Percentiles rank a stretch among this genome's conserved stretches.
Evolutionary conservation across 2,113 vertebrate species (phyloP).

Genomic region (Geococcyx californianus): DNA sequence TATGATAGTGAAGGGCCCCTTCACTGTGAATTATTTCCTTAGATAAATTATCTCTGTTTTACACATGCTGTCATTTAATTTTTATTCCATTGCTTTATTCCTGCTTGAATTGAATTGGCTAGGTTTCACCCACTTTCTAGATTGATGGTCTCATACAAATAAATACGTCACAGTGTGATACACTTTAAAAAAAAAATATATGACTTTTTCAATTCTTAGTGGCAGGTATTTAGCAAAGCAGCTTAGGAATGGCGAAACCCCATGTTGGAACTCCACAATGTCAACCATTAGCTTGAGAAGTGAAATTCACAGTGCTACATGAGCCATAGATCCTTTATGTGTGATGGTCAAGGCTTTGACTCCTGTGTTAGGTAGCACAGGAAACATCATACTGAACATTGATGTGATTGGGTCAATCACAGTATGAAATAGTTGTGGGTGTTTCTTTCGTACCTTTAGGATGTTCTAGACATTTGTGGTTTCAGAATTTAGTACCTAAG

Average conservation of each 20-base stretch:
- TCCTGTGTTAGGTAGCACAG: not conserved
- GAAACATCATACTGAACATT: not conserved
- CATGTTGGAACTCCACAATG: not conserved
- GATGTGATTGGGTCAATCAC: not conserved
- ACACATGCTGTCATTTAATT: not conserved
- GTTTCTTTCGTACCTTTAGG: not conserved
- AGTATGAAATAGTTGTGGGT: not conserved
- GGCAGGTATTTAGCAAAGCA: not conserved
- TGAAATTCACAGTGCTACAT: not conserved
- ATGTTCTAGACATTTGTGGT: not conserved
- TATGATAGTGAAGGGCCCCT: not conserved
- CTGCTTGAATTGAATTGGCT: not conserved
- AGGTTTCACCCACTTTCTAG: not conserved
- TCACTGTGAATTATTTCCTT: not conserved
- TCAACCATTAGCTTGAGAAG: not conserved
- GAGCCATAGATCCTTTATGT: not conserved
- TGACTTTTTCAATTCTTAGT: not conserved
- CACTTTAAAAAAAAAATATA: not conserved
- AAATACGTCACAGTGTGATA: not conserved
- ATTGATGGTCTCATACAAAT: not conserved
- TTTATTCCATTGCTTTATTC: not conserved
- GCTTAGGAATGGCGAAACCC: not conserved
- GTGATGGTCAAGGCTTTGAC: not conserved
- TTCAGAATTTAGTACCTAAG: not conserved
- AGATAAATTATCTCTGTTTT: not conserved